These are phyloP conservation scores for Dreissena rostriformis DNA, from an alignment of 1,140 invertebrate species.

Conservation along the genomic window DNA sequence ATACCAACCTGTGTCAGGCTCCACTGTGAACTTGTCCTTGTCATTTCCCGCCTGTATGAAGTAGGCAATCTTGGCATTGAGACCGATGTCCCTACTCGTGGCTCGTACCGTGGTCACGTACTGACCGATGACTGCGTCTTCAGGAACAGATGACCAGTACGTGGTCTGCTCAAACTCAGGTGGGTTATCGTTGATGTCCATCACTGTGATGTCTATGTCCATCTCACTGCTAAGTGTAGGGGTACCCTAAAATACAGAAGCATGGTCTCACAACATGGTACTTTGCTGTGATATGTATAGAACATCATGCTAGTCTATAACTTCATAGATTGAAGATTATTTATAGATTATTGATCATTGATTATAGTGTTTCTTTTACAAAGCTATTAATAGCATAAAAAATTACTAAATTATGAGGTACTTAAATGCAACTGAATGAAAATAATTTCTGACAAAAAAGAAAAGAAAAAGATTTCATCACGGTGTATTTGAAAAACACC, in stretches of 20 bases:
- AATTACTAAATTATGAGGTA: no score
- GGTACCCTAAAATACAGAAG: conserved; percentile 60
- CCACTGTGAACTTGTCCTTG: conserved; percentile 91
- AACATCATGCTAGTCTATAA: no score
- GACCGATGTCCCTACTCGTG: conserved; percentile 88
- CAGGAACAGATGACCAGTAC: conserved; percentile 69
- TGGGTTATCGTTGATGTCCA: conserved; percentile 97
- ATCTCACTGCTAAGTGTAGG: conserved; percentile 81
- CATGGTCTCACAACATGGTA: no score
- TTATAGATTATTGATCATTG: no score
- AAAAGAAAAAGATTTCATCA: no score
- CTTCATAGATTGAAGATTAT: no score
- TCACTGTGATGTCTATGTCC: conserved; percentile 92
- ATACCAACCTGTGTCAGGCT: conserved; percentile 84
- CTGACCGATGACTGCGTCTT: conserved; percentile 62
- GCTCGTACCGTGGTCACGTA: conserved; percentile 80
- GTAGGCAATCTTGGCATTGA: conserved; percentile 89
- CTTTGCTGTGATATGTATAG: no score
- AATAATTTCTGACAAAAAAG: no score
- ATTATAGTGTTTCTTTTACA: no score
- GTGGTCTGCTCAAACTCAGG: conserved; percentile 85
- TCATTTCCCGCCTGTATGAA: conserved; percentile 92
- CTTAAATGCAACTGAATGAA: no score
- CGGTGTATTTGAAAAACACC: no score
- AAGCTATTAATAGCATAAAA: no score